Conservation (phyloP, 2,888 invertebrate genomes). For the Neoascia interrupta region DNA sequence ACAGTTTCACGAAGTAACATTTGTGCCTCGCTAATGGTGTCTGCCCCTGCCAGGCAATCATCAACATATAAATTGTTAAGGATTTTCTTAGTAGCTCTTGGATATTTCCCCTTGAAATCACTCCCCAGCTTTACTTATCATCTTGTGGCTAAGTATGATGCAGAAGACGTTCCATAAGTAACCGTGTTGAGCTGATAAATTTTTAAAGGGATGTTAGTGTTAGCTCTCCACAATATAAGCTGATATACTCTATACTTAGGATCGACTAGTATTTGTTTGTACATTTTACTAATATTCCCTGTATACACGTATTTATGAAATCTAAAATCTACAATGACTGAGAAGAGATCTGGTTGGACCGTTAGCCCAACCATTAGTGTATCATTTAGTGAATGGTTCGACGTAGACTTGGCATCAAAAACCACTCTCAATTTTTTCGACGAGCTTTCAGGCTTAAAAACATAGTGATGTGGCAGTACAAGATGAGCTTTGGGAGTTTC, state of each 20-base stretch:
- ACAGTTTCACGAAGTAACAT: neutral
- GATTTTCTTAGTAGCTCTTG: neutral
- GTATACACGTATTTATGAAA: neutral
- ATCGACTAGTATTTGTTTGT: neutral
- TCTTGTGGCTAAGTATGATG: neutral
- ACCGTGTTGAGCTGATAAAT: neutral
- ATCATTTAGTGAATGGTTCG: constrained; percentile 6
- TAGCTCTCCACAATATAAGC: neutral
- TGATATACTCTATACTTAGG: neutral
- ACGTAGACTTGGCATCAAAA: neutral
- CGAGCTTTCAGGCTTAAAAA: no score
- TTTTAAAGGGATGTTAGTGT: neutral
- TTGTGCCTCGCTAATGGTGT: neutral
- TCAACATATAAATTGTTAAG: neutral
- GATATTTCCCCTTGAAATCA: neutral
- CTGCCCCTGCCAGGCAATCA: neutral
- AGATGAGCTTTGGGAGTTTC: no score
- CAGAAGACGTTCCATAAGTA: neutral
- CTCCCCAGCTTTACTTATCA: neutral
- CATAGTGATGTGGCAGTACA: no score
- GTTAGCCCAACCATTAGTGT: constrained; percentile 9
- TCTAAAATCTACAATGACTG: neutral
- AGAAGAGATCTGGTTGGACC: constrained; percentile 7
- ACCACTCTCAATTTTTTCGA: no score
- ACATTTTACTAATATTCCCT: neutral